Percentiles rank a stretch among this genome's conserved stretches.
Conservation (phyloP, 2,797 vertebrate species). For the Phalloptychus januarius region DNA sequence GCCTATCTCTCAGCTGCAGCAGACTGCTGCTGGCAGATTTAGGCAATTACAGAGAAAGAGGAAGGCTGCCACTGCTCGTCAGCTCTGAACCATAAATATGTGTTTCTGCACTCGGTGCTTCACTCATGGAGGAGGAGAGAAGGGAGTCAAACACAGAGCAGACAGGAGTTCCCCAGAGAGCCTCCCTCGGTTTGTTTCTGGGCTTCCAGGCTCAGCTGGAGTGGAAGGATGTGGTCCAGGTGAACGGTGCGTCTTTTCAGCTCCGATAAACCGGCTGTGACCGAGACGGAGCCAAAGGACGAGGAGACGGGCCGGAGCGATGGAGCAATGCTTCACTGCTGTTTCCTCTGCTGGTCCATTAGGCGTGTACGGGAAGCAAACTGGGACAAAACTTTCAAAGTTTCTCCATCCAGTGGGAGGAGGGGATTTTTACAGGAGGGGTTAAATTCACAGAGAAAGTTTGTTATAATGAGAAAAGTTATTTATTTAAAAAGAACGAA, state of each 20-base stretch:
- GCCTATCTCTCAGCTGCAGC: constrained; percentile 41
- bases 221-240: constrained; percentile 25
- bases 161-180: constrained; percentile 17
- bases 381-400: constrained; percentile 12
- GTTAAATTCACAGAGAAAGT: constrained; percentile 34
- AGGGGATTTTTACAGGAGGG: not conserved
- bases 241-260: constrained; percentile 21
- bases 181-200: constrained; percentile 5
- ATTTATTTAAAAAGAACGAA: too few relatives aligned
- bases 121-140: constrained; percentile 2
- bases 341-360: constrained; percentile 18
- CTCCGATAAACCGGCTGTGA: constrained; percentile 31
- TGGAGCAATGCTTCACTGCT: constrained; percentile 18
- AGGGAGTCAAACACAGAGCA: not conserved
- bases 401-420: not conserved
- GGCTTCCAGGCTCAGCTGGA: constrained; percentile 25
- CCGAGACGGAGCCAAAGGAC: not conserved
- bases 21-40: constrained; percentile 35
- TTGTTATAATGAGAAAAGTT: not conserved
- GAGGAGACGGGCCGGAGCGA: constrained; percentile 12
- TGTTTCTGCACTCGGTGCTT: constrained; percentile 8
- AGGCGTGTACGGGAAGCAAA: not conserved
- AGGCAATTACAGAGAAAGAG: constrained; percentile 30
- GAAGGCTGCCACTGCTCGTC: constrained; percentile 14
- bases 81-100: constrained; percentile 21